Conservation (phyloP, 2,888 invertebrate species). For the Netelia virgata region DNA sequence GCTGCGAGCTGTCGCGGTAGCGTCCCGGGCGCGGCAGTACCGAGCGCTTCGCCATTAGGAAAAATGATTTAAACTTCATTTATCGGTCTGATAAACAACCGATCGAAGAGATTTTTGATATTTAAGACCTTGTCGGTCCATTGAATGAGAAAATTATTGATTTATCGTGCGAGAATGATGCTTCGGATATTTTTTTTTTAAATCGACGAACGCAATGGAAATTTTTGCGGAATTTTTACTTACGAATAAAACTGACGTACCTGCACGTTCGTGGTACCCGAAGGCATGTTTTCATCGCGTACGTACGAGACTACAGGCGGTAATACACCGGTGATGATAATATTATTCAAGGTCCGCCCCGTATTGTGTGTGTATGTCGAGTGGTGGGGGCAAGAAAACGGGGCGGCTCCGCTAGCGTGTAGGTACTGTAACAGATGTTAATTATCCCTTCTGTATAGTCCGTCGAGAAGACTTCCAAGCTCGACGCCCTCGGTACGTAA, state of each 20-base stretch:
- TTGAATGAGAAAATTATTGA: too few relatives aligned
- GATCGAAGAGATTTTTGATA: too few relatives aligned
- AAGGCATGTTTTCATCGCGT: background rate
- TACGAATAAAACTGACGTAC: background rate
- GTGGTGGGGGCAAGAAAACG: constrained; percentile 81
- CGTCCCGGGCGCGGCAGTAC: too few relatives aligned
- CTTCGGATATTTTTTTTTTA: too few relatives aligned
- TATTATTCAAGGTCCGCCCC: constrained; percentile 85
- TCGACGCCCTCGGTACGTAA: constrained; percentile 17
- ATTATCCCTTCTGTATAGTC: constrained; percentile 84
- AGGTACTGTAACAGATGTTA: constrained; percentile 85
- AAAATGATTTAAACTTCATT: too few relatives aligned
- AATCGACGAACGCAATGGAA: background rate
- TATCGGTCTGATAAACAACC: too few relatives aligned
- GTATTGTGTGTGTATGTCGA: constrained; percentile 63
- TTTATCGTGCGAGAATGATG: too few relatives aligned
- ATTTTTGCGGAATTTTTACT: background rate
- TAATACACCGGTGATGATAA: constrained; percentile 76
- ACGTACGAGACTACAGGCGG: constrained; percentile 28
- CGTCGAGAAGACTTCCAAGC: constrained; percentile 52
- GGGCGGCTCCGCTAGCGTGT: constrained; percentile 79
- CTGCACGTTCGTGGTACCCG: background rate
- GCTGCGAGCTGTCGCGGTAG: too few relatives aligned
- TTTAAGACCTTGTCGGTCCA: too few relatives aligned
- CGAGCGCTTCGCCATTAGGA: too few relatives aligned